Evolutionary conservation across 2,113 vertebrate species (phyloP), one percentile per base, ranked within the genome.

Genomic region (Mungos mungo): DNA sequence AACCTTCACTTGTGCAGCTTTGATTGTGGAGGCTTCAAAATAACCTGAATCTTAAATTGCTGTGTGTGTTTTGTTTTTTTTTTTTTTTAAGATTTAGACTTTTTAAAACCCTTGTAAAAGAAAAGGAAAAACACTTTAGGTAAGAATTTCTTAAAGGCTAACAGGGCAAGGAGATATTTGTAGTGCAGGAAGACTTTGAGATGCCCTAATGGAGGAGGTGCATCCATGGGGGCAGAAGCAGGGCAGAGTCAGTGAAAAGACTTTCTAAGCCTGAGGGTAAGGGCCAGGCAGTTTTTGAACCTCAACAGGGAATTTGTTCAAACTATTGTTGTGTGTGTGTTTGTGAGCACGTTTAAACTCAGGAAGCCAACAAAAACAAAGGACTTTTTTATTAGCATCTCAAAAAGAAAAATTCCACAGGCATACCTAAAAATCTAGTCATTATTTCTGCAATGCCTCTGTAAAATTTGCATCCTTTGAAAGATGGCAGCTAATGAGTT

Each of bases 11-110:
- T 80, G 15, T 94, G 38, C 35, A 50, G 66, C 54, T 95, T 72
- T 95, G 90, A 52, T 69, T 97, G 50, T 31, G 77, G 13, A 96
- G 71, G 25, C 63, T 97, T 98, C 96, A 95, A 94, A 97, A 96
- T 60, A 93, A 94, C 68, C 69, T 83, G 68, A 87, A 97, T 92
- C 80, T 81, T 94, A 96, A 92, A 54, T 81, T 95, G 29, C 52
- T 76, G n/a, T n/a, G n/a, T n/a, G n/a, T n/a, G n/a, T n/a, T n/a
- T n/a, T n/a, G 45, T 85, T 66, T 33, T 33, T 76, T 41, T 63
- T 27, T 1, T 25, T 27, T 50, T 50, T 50, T 5, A 45, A 65
- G 16, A 60, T 77, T 63, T 50, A 69, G 29, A 72, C 77, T 86
- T 96, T 38, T 92, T 16, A 91, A 66, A 96, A 69, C 16, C 1